Conservation (phyloP, 2,888 invertebrate species). For the Hydrotaea cyrtoneurina region DNA sequence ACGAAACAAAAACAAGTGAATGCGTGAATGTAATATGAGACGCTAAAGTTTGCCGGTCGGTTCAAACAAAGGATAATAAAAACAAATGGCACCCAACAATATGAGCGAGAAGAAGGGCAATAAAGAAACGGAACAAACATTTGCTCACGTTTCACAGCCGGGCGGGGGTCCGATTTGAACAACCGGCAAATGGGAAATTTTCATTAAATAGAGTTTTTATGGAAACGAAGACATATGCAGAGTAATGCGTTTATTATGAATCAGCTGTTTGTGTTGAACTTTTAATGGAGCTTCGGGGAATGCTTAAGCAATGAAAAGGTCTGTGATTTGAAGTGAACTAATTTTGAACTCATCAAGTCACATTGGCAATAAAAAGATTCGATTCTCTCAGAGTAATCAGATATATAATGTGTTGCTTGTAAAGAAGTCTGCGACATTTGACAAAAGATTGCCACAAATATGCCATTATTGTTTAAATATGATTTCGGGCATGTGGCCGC, state of each 20-base stretch:
- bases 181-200: background rate
- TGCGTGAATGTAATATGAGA: constrained; percentile 59
- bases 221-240: background rate
- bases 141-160: background rate
- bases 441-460: too few species aligned
- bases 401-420: too few species aligned
- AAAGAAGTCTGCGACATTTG: too few species aligned
- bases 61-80: constrained; percentile 54
- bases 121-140: constrained; percentile 16
- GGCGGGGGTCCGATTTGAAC: background rate
- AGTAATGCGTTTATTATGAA: background rate
- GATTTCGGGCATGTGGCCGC: too few species aligned
- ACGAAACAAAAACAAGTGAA: background rate
- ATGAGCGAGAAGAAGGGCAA: background rate
- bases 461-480: too few species aligned
- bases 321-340: too few species aligned
- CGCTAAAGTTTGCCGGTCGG: constrained; percentile 55
- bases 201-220: background rate
- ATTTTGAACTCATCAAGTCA: too few species aligned
- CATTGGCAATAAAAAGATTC: too few species aligned
- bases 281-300: too few species aligned
- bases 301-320: too few species aligned
- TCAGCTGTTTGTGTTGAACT: background rate
- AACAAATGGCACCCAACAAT: constrained; percentile 28
- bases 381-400: too few species aligned